phyloP scores from a whole-genome alignment of 2,797 vertebrate genomes.

The Rhincodon typus region DNA sequence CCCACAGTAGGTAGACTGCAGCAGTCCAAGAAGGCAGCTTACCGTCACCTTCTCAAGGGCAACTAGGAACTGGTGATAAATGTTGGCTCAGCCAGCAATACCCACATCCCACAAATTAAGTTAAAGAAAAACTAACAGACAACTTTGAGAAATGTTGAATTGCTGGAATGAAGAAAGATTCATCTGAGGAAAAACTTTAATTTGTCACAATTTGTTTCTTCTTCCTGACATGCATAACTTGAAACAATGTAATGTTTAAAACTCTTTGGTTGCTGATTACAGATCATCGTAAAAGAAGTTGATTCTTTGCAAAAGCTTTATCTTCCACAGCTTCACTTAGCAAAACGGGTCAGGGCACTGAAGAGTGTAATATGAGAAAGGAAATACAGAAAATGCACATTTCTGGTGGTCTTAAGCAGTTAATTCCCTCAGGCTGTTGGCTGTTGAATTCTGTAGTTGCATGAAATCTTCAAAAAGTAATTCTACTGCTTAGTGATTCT shows the following conservation, averaged over 20 bases:
- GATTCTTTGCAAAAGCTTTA: slow-evolving; percentile 8
- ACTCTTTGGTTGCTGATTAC: background rate
- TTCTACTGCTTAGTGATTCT: background rate
- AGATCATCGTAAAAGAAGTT: background rate
- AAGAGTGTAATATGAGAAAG: background rate
- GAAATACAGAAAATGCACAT: background rate
- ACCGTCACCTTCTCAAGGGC: too few species aligned
- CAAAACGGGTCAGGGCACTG: background rate
- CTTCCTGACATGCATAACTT: background rate
- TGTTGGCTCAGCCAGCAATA: too few species aligned
- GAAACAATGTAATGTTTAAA: background rate
- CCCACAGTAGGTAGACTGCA: too few species aligned
- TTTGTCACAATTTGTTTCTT: background rate
- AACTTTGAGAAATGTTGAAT: slow-evolving; percentile 2
- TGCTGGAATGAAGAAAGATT: background rate
- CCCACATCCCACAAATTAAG: too few species aligned
- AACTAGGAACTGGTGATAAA: too few species aligned
- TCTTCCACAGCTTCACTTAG: background rate
- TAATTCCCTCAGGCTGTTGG: slow-evolving; percentile 13
- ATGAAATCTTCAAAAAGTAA: slow-evolving; percentile 17
- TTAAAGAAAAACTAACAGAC: background rate
- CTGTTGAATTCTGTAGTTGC: background rate
- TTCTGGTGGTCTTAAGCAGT: background rate
- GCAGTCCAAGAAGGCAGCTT: too few species aligned
- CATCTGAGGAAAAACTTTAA: background rate